Evolutionary conservation across 2,888 invertebrate species (phyloP).

Genomic region (Erebia aethiops): DNA sequence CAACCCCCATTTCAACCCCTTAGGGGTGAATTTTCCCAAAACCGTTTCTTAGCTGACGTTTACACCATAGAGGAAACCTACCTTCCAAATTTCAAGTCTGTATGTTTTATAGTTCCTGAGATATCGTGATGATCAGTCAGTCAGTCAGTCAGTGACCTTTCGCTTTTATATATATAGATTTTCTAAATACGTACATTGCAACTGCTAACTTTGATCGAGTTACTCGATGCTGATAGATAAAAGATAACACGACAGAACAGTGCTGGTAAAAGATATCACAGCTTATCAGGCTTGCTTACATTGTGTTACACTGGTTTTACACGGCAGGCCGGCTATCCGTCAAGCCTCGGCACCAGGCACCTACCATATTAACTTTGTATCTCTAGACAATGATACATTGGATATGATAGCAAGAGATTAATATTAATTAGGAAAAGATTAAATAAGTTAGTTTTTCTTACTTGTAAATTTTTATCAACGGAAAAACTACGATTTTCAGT

Average conservation of each 20-base stretch:
- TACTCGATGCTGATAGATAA: not conserved
- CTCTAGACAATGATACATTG: not conserved
- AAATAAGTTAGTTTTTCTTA: too few species aligned
- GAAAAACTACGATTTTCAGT: too few species aligned
- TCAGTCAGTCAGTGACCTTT: too few species aligned
- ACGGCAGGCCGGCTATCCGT: not conserved
- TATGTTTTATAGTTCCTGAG: too few species aligned
- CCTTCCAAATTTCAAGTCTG: too few species aligned
- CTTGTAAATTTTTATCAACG: too few species aligned
- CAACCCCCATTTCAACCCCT: too few species aligned
- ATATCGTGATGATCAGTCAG: too few species aligned
- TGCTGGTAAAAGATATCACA: not conserved
- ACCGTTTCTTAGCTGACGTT: too few species aligned
- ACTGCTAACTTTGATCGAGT: constrained; percentile 1
- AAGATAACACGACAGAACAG: not conserved
- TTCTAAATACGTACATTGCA: not conserved
- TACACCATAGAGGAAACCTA: too few species aligned
- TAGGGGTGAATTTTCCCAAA: too few species aligned
- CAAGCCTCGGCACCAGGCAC: not conserved
- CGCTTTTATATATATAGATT: too few species aligned
- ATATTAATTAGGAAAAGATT: not conserved
- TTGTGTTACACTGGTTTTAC: not conserved
- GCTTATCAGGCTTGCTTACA: not conserved
- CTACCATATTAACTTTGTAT: not conserved
- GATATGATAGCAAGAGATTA: not conserved